Base-by-base conservation (phyloP, 2,888 invertebrate genomes). In the Apeira syringaria region DNA sequence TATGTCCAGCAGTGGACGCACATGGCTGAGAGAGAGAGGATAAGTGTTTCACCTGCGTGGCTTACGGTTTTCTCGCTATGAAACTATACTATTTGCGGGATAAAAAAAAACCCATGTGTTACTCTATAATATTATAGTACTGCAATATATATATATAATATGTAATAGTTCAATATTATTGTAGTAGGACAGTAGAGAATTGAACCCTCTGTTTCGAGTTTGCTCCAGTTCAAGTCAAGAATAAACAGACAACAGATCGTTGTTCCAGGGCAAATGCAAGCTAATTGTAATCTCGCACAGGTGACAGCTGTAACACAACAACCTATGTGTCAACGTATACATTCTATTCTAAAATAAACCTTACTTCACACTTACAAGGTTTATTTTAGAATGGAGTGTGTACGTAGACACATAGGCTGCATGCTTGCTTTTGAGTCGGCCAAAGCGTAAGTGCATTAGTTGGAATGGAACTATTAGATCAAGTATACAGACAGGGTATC, bases 211-310 rank as follows among this genome's bases (percentile, higher is more conserved):
- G 40, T 45, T 47, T 24, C 15, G 22, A 59, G 56, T 59, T 60
- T 46, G 60, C 53, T 53, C 59, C 39, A 54, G 44, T 60, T 62
- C 36, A 55, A 49, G 46, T 50, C 39, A 40, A 36, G 24, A 39
- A 28, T 34, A 61, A 50, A 51, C 47, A 51, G 37, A 37, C 46
- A 20, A 20, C 7, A 7, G 20, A 7, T 7, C 7, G 44, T 47
- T 46, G 51, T 50, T 31, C 11, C 28, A 45, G 35, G 22, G 22
- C 29, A 29, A 29, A 50, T 38, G 47, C 28, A 10, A 26, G 38
- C 52, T 64, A 53, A 64, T 52, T 53, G 43, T 50, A 50, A 59
- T 51, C 33, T 46, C 42, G 28, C 37, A 45, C 53, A 44, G 47
- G 52, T 64, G 50, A 55, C 41, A 24, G 33, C 24, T 34, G 34